Evolutionary conservation across 2,888 invertebrate species (phyloP), one percentile per base, ranked within the genome.

Genomic region (Leucania comma): DNA sequence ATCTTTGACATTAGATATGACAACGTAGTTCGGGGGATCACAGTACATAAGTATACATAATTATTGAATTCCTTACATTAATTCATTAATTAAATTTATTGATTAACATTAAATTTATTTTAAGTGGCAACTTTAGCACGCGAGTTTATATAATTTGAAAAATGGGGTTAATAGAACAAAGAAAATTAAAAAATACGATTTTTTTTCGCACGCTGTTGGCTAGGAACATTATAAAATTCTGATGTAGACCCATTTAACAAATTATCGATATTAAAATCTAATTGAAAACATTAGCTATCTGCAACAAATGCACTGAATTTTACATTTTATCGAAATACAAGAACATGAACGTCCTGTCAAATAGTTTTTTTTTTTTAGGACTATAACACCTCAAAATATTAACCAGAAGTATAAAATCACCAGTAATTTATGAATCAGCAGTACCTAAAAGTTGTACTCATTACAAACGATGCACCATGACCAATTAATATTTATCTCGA

Each of bases 1-100:
- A 85, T 83, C 80, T 81, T 86, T 86, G 80, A 85, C 79, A 82
- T 76, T 29, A 79, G 73, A 76, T 79, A 80, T 80, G 78, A 83
- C 73, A 80, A 75, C 76, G 60, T 65, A 60, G 62, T 79, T 72
- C 66, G 4, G 56, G 64, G 73, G 68, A 85, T 86, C 86, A 85
- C 86, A 86, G 86, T 84, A 84, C 68, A 77, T 59, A 82, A 73
- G 80, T 84, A 78, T 84, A 77, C 68, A 73, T 68, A 70, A 65
- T 67, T 70, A 70, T 65, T 80, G 51, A 83, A 80, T 70, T 82
- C 68, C 79, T 79, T 76, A 72, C 1, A 53, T 68, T 71, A 80
- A 53, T 67, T 38, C n/a, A 62, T 64, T 58, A 48, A 59, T 75
- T 68, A 75, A 68, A 10, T 42, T 62, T 54, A 20, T 3, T 54